Percentiles rank a stretch among this genome's conserved stretches.
Conservation (phyloP, 2,797 vertebrate species). For the Sebastes aleutianus region DNA sequence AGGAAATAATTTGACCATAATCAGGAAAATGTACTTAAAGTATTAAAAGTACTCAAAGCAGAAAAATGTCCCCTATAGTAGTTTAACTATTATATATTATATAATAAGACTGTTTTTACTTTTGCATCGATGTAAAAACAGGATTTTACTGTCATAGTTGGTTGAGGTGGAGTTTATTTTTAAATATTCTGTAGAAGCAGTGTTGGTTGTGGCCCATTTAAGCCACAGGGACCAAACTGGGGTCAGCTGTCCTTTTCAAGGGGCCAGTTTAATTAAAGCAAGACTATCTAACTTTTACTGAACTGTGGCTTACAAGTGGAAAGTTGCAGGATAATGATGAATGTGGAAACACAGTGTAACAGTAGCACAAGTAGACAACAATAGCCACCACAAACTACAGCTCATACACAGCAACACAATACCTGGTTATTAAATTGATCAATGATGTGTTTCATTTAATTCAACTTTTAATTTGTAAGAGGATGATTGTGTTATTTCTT, state of each 20-base stretch:
- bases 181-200: background rate
- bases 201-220: background rate
- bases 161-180: background rate
- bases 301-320: background rate
- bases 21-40: no score
- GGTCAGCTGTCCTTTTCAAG: background rate
- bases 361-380: background rate
- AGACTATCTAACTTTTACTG: background rate
- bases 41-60: no score
- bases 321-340: background rate
- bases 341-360: background rate
- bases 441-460: background rate
- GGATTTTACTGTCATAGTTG: background rate
- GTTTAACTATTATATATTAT: background rate
- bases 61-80: no score
- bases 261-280: background rate
- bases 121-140: background rate
- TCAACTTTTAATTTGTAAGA: background rate
- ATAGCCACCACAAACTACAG: background rate
- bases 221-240: background rate
- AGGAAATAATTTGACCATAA: background rate
- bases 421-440: background rate
- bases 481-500: background rate
- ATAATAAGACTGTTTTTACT: background rate
- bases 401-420: background rate